Conservation (phyloP, 2,888 invertebrate genomes). For the Oligia latruncula region DNA sequence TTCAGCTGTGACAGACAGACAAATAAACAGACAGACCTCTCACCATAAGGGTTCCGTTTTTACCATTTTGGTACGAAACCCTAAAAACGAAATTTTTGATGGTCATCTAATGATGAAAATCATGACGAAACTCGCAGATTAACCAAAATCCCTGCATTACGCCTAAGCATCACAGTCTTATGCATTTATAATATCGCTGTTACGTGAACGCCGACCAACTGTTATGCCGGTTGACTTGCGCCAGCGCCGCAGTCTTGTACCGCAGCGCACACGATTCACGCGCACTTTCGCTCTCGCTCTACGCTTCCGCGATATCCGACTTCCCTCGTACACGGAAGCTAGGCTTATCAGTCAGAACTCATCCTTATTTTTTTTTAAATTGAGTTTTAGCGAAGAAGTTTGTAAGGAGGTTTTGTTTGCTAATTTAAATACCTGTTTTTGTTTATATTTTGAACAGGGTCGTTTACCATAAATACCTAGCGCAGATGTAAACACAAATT, state of each 20-base stretch:
- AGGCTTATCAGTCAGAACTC: conserved; percentile 35
- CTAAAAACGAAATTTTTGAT: not conserved
- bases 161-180: conserved; percentile 47
- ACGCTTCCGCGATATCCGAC: conserved; percentile 73
- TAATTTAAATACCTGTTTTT: conserved; percentile 14
- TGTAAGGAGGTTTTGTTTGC: not conserved
- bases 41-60: too few relatives aligned
- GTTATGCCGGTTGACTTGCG: conserved; percentile 60
- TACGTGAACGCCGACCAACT: conserved; percentile 80
- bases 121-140: not conserved
- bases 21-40: too few relatives aligned
- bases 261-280: conserved; percentile 81
- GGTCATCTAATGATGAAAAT: conserved; percentile 1
- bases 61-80: too few relatives aligned
- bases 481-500: conserved; percentile 10
- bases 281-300: conserved; percentile 87
- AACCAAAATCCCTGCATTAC: conserved; percentile 26
- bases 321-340: conserved; percentile 63
- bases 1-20: too few relatives aligned
- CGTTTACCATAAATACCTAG: not conserved
- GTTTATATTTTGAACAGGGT: conserved; percentile 10
- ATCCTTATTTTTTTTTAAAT: conserved; percentile 13
- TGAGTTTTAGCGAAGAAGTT: not conserved
- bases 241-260: conserved; percentile 79
- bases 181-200: conserved; percentile 67